Evolutionary conservation across 2,888 invertebrate species (phyloP).

Genomic region (Catocala sponsa): DNA sequence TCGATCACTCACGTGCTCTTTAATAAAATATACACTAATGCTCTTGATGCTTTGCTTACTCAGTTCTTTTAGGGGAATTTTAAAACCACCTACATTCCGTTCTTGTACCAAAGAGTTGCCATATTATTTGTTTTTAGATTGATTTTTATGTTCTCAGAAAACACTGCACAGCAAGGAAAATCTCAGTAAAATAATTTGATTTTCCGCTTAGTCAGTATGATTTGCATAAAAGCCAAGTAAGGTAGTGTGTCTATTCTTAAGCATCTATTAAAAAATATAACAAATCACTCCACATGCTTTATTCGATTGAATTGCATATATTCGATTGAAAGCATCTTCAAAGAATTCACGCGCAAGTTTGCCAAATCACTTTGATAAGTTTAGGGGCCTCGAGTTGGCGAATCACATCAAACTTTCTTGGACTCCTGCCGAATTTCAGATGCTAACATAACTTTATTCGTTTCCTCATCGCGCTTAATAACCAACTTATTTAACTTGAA

Average conservation of each 20-base stretch:
- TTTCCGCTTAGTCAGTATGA: no score
- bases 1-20: no score
- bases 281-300: slow-evolving; percentile 49
- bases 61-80: no score
- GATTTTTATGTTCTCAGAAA: background rate
- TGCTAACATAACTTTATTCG: slow-evolving; percentile 71
- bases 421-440: slow-evolving; percentile 76
- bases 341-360: slow-evolving; percentile 74
- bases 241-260: no score
- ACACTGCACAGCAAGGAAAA: background rate
- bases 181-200: no score
- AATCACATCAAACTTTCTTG: slow-evolving; percentile 79
- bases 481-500: slow-evolving; percentile 61
- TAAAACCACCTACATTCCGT: no score
- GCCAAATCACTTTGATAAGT: slow-evolving; percentile 84
- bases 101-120: no score
- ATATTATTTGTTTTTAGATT: no score
- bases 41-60: background rate
- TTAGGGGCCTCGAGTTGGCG: slow-evolving; percentile 66
- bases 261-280: slow-evolving; percentile 25
- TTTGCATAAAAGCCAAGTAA: no score
- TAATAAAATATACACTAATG: background rate
- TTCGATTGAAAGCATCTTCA: slow-evolving; percentile 63
- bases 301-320: slow-evolving; percentile 28
- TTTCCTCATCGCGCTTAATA: slow-evolving; percentile 66